Percentiles rank a stretch among this genome's conserved stretches.
Conservation (phyloP, 2,888 invertebrate species). For the Pterostichus niger region DNA sequence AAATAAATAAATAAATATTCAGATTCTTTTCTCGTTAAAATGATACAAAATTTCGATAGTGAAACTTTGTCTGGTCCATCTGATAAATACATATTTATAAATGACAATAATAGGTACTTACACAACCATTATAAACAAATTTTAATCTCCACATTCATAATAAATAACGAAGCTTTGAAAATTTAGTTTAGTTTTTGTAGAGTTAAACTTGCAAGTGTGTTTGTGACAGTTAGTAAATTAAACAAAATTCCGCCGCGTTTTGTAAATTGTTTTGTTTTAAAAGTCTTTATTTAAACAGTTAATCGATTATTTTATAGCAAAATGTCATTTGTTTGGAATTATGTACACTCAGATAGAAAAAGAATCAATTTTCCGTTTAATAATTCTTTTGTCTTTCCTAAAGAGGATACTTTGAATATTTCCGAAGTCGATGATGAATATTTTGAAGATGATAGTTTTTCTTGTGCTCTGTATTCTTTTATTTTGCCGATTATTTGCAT, state of each 20-base stretch:
- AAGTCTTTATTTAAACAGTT: background rate
- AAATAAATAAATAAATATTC: no score
- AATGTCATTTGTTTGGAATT: constrained; percentile 41
- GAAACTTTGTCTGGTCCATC: background rate
- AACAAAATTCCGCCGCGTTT: background rate
- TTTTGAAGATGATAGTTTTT: background rate
- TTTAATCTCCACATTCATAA: background rate
- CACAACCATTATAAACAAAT: background rate
- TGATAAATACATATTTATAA: background rate
- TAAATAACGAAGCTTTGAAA: background rate
- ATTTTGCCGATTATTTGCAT: constrained; percentile 47
- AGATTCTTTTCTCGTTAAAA: no score
- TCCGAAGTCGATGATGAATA: background rate
- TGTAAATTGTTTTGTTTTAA: no score
- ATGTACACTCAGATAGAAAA: background rate
- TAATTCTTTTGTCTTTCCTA: background rate
- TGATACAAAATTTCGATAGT: background rate
- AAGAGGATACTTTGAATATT: background rate
- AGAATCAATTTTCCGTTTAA: background rate
- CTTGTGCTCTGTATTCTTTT: constrained; percentile 6
- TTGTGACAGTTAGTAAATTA: background rate
- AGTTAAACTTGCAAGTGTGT: background rate
- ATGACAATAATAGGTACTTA: background rate
- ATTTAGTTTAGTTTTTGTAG: background rate
- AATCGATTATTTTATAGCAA: background rate